Evolutionary conservation across 2,888 invertebrate genomes (phyloP).

Genomic region (Orthosia cruda): DNA sequence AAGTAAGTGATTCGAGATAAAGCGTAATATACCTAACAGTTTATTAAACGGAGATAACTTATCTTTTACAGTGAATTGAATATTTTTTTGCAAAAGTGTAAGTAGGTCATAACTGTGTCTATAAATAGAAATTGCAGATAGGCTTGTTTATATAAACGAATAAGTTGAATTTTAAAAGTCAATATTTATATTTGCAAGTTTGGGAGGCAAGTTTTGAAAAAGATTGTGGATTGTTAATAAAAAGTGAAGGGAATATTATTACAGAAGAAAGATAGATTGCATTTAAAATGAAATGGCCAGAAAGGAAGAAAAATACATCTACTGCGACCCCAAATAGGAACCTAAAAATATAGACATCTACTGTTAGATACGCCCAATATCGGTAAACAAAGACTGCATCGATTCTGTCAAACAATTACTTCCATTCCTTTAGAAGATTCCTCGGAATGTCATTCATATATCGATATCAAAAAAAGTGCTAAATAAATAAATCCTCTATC

Average conservation of each 20-base stretch:
- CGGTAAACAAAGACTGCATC: neutral
- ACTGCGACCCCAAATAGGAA: neutral
- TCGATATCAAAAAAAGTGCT: conserved; percentile 22
- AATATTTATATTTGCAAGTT: neutral
- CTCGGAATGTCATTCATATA: neutral
- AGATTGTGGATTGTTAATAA: neutral
- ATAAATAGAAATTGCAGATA: conserved; percentile 20
- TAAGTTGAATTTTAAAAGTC: conserved; percentile 8
- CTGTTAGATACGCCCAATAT: neutral
- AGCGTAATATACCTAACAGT: conserved; percentile 1
- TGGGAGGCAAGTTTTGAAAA: neutral
- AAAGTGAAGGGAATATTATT: too few relatives aligned
- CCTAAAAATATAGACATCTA: neutral
- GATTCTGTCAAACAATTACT: neutral
- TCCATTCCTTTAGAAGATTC: conserved; percentile 1
- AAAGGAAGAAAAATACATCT: neutral
- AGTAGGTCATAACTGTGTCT: conserved; percentile 7
- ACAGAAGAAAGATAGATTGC: too few relatives aligned
- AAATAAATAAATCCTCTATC: neutral
- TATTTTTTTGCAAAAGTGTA: conserved; percentile 19
- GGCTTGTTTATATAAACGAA: conserved; percentile 24
- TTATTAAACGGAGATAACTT: conserved; percentile 15
- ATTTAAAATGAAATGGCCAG: neutral
- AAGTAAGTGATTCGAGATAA: conserved; percentile 30
- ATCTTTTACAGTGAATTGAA: conserved; percentile 27